These are phyloP conservation scores for Sycophila sp. DNA, from an alignment of 1,140 invertebrate genomes.

Conservation along the genomic window DNA sequence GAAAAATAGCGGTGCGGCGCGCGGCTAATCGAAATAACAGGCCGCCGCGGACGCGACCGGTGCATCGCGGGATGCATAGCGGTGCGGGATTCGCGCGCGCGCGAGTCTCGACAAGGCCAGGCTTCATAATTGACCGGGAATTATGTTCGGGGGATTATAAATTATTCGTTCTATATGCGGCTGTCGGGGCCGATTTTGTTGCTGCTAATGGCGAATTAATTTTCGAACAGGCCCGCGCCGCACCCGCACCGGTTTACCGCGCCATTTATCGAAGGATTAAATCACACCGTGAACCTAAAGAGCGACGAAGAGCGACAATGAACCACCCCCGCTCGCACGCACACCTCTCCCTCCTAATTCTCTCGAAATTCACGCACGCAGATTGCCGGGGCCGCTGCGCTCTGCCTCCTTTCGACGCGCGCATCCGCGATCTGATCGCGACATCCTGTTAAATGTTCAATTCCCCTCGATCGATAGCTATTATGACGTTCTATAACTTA, in stretches of 20 bases:
- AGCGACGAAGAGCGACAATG: neutral
- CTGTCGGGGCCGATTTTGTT: conserved; percentile 42
- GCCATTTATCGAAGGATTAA: conserved; percentile 49
- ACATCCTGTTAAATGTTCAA: too few species aligned
- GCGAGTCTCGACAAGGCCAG: conserved; percentile 36
- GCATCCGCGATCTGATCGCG: neutral
- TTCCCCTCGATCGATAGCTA: too few species aligned
- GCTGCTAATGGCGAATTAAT: conserved; percentile 54
- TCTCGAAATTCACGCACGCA: neutral
- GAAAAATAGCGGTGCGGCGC: too few species aligned
- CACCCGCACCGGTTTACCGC: conserved; percentile 39
- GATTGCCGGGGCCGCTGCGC: neutral
- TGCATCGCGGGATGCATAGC: too few species aligned
- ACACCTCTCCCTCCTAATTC: neutral
- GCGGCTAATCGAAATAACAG: too few species aligned
- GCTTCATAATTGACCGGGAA: conserved; percentile 51
- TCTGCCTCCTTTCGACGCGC: neutral
- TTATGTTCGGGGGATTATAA: conserved; percentile 50
- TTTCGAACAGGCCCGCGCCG: conserved; percentile 44
- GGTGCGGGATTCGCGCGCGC: conserved; percentile 30
- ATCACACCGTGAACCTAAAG: conserved; percentile 24
- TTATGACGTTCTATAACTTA: too few species aligned
- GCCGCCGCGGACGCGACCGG: too few species aligned
- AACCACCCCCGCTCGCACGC: neutral
- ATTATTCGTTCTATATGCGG: conserved; percentile 46